Evolutionary conservation across 2,888 invertebrate species (phyloP), one percentile per base, ranked within the genome.

Genomic region (Ommatoiulus sabulosus): DNA sequence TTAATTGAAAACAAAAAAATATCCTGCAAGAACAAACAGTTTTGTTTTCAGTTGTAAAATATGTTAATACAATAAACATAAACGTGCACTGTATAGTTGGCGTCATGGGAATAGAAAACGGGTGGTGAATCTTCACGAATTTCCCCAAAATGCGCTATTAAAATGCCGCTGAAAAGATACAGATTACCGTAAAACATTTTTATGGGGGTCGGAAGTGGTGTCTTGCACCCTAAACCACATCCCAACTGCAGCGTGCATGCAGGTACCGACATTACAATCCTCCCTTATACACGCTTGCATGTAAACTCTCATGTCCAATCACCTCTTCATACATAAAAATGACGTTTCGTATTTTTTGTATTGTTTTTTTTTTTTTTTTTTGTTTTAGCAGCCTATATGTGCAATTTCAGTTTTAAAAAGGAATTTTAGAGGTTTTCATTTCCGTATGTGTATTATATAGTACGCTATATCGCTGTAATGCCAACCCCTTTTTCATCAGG

Each of bases 321-420:
- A 80, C 80, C 80, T 80, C 24, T 80, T 80, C 80, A 12, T 80
- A 35, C 80, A 43, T 80, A 80, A 80, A 80, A 80, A 80, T 80
- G 35, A 80, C 80, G 80, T 80, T 43, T 80, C 43, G 35, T 80
- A 80, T 35, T 8, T 24, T 35, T 35, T 15, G 35, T 35, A 35
- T 80, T 80, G 35, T 80, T 72, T 72, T 8, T 46, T 72, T 63
- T n/a, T 63, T 72, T 80, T 10, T 63, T n/a, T 63, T 63, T 63
- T 4, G 20, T 72, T 72, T 24, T 72, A 72, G 10, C 80, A 15
- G 35, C 35, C 80, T 35, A 80, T 7, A 80, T 12, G 35, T 35
- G 80, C 15, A 80, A 80, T 80, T 80, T 80, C 35, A 35, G 12
- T 80, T 57, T 20, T 3, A 43, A 80, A 80, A 15, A 35, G 80